phyloP scores from a whole-genome alignment of 2,888 invertebrate genomes.

The Hydraecia micacea region DNA sequence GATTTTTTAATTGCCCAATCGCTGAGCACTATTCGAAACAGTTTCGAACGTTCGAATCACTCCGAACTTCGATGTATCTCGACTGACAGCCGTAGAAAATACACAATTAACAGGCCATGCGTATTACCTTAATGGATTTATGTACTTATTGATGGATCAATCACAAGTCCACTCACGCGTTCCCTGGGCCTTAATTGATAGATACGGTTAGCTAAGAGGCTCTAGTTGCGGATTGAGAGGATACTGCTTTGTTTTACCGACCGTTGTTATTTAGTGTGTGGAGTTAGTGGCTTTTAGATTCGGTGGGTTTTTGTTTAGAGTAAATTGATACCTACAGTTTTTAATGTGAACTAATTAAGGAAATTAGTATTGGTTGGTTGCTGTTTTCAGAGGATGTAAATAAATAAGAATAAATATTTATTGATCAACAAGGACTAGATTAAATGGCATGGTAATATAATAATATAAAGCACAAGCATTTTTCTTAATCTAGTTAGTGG shows the following conservation, averaged over 20 bases:
- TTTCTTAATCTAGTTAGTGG: too few relatives aligned
- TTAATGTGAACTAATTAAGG: conserved; percentile 25
- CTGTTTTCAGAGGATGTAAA: too few relatives aligned
- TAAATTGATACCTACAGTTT: conserved; percentile 22
- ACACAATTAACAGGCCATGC: conserved; percentile 85
- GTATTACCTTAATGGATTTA: conserved; percentile 88
- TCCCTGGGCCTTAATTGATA: conserved; percentile 82
- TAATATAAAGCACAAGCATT: too few relatives aligned
- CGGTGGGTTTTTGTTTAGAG: conserved; percentile 7
- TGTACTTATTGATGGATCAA: conserved; percentile 89
- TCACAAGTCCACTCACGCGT: conserved; percentile 82
- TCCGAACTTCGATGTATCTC: conserved; percentile 46
- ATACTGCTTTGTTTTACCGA: conserved; percentile 72
- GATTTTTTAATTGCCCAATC: conserved; percentile 61
- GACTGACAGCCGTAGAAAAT: conserved; percentile 84
- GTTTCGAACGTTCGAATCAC: conserved; percentile 52
- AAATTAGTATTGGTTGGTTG: neutral
- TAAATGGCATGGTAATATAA: too few relatives aligned
- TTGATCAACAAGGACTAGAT: too few relatives aligned
- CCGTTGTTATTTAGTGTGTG: conserved; percentile 58
- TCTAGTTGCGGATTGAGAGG: conserved; percentile 62
- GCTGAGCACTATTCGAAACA: conserved; percentile 49
- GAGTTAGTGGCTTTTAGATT: conserved; percentile 33
- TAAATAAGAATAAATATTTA: too few relatives aligned
- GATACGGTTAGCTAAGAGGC: conserved; percentile 76